Percentiles rank a stretch among this genome's conserved stretches.
These are phyloP conservation scores for Tauraco erythrolophus DNA, from an alignment of 2,113 vertebrate species.

Conservation along the genomic window DNA sequence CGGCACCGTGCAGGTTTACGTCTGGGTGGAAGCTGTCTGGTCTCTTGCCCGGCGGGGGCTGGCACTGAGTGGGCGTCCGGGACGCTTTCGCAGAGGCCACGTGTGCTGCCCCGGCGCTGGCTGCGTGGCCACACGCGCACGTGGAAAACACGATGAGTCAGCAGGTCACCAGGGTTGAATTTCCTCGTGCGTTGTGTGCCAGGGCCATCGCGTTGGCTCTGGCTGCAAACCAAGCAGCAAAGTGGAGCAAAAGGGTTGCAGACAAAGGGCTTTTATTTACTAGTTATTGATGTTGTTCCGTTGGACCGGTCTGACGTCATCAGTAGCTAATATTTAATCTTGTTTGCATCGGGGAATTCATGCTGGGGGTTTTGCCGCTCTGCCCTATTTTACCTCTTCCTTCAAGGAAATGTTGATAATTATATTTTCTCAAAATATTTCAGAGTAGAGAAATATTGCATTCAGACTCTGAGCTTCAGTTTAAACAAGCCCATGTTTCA, in stretches of 20 bases:
- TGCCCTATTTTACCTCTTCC: background rate
- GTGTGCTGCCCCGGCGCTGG: background rate
- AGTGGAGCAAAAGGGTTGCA: conserved; percentile 28
- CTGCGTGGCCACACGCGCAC: background rate
- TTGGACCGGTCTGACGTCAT: background rate
- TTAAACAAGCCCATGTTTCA: background rate
- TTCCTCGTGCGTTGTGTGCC: background rate
- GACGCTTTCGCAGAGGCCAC: background rate
- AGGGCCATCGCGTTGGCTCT: background rate
- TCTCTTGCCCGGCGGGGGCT: background rate
- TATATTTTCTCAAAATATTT: background rate
- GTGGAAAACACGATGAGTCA: background rate
- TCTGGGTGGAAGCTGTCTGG: fast-evolving
- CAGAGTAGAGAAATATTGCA: background rate
- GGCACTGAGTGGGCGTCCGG: fast-evolving
- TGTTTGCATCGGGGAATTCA: background rate
- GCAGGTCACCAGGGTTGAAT: background rate
- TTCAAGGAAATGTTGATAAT: background rate
- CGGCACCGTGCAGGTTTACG: fast-evolving
- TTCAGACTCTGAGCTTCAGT: background rate
- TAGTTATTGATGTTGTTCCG: background rate
- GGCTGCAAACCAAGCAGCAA: background rate
- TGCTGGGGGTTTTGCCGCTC: background rate
- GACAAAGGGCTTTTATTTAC: conserved; percentile 37
- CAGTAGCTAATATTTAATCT: background rate